Base-by-base conservation (phyloP, 2,888 invertebrate genomes). In the Nephrotoma appendiculata region DNA sequence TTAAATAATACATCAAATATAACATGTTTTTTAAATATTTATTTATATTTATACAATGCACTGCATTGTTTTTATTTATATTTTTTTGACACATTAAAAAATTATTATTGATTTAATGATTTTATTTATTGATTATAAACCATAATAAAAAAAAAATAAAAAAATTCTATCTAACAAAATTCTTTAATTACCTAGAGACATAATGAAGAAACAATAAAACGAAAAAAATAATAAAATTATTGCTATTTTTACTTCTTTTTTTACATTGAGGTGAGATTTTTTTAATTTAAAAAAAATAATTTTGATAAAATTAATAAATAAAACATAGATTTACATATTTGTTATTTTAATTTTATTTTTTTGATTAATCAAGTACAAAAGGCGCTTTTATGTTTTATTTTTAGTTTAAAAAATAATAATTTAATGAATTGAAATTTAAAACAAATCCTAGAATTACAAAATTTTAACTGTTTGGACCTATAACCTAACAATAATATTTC, bases 341-440 rank as follows among this genome's bases (percentile, higher is more conserved):
- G 31, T 41, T 41, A 6, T 12, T 83, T 83, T 83, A 1, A 5
- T 83, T 83, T 41, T 41, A 41, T 83, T 83, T 41, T 41, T 83
- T 83, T 83, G 12, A 83, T 83, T 83, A 83, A 83, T 83, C 83
- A 83, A 83, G 83, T 83, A 83, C 83, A 83, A 83, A 83, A 42
- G 83, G 83, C 83, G 83, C 83, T 83, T 83, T 83, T 83, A 19
- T 83, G 19, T 83, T 83, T 48, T 48, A 57, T 57, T 15, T 57
- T 57, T 48, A 48, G 48, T 48, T 12, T 57, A 15, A 57, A 57
- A 57, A 57, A 57, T 15, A 57, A 15, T 57, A 57, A 57, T 57
- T 57, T 57, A 57, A 57, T 57, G 15, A 57, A 57, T 15, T 15
- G 52, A 57, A 57, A 15, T 57, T 31, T 15, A 57, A 57, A 57